Conservation (phyloP, 2,888 invertebrate species). For the Calliopum simillimum region DNA sequence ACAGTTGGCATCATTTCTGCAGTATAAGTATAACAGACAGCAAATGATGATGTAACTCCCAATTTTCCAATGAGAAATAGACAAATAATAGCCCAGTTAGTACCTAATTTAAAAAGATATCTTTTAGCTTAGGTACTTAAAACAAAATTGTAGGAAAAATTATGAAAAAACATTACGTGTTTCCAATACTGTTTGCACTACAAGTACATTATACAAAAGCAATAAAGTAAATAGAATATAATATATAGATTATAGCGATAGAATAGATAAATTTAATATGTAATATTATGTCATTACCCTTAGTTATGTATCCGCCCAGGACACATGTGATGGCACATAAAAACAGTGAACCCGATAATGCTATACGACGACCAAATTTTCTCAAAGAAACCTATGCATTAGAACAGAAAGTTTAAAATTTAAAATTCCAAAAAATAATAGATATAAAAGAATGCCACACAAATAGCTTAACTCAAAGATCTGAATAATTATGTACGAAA, state of each 20-base stretch:
- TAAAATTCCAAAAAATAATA: constrained; percentile 15
- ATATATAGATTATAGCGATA: constrained; percentile 18
- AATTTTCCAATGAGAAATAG: constrained; percentile 75
- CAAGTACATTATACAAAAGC: constrained; percentile 34
- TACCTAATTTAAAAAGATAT: constrained; percentile 57
- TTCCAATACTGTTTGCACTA: constrained; percentile 51
- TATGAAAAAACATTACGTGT: constrained; percentile 49
- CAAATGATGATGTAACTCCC: constrained; percentile 74
- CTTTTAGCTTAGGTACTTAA: neutral
- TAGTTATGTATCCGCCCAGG: constrained; percentile 70
- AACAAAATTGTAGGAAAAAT: neutral
- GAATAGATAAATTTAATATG: neutral
- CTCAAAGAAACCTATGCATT: constrained; percentile 68
- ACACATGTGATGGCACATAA: constrained; percentile 71
- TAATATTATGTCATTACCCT: constrained; percentile 58
- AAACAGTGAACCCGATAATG: constrained; percentile 70
- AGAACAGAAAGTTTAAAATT: neutral
- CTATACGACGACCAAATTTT: constrained; percentile 69
- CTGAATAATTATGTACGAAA: no score
- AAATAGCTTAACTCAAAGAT: no score
- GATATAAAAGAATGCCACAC: neutral
- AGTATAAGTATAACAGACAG: constrained; percentile 73
- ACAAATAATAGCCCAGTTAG: constrained; percentile 70
- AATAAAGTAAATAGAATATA: constrained; percentile 30
- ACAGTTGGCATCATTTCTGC: constrained; percentile 68